A percentile compares a stretch with the other conserved stretches of the same genome.
Conservation (phyloP, 2,113 vertebrate species). For the Phyllopteryx taeniolatus region DNA sequence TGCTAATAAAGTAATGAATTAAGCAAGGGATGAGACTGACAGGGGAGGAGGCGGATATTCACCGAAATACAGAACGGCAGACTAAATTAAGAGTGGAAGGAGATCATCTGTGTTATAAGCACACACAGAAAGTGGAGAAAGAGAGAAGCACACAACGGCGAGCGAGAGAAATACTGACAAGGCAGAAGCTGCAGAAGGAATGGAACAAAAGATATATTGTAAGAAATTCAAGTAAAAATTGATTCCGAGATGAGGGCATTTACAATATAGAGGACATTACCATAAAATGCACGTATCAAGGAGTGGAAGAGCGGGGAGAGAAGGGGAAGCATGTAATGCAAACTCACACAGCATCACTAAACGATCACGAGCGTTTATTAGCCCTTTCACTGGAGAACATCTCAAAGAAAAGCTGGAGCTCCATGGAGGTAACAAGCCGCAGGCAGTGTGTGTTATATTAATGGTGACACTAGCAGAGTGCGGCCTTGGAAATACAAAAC, state of each 20-base stretch:
- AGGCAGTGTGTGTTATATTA: constrained; percentile 65
- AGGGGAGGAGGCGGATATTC: constrained; percentile 16
- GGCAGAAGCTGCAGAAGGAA: constrained; percentile 51
- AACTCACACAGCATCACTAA: constrained; percentile 45
- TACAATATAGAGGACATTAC: constrained; percentile 31
- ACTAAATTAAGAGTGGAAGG: constrained; percentile 37
- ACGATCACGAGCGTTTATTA: constrained; percentile 50
- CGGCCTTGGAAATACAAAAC: constrained; percentile 57
- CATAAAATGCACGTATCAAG: constrained; percentile 22
- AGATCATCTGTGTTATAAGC: constrained; percentile 44
- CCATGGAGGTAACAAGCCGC: constrained; percentile 49
- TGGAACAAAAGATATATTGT: constrained; percentile 37
- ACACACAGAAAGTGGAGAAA: constrained; percentile 47
- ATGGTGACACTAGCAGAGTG: constrained; percentile 62
- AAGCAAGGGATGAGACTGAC: constrained; percentile 50
- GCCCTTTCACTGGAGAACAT: constrained; percentile 29
- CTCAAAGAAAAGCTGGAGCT: constrained; percentile 55
- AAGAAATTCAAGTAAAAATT: constrained; percentile 47
- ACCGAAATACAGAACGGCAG: constrained; percentile 32
- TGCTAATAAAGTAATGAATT: constrained; percentile 71
- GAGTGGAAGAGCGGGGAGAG: constrained; percentile 14
- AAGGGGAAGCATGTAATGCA: constrained; percentile 28
- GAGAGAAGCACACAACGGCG: constrained; percentile 32
- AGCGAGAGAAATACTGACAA: constrained; percentile 41
- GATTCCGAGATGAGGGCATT: constrained; percentile 41